Conservation (phyloP, 2,888 invertebrate genomes). For the Mythimna vitellina region DNA sequence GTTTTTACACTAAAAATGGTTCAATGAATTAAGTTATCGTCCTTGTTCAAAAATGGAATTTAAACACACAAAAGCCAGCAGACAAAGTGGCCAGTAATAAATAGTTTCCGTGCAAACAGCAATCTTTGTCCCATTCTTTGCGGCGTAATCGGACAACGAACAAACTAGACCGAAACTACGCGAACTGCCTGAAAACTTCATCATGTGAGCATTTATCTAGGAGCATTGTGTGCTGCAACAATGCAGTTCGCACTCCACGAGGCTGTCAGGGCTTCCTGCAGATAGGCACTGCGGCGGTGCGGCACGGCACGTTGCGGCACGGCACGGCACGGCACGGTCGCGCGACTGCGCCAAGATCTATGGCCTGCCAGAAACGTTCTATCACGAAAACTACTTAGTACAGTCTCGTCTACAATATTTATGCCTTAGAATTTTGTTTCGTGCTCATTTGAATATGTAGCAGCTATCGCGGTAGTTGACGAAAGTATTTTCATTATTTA, state of each 20-base stretch:
- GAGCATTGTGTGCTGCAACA: slow-evolving; percentile 59
- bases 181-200: slow-evolving; percentile 55
- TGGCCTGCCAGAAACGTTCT: slow-evolving; percentile 59
- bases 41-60: slow-evolving; percentile 21
- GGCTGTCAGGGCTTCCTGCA: slow-evolving; percentile 64
- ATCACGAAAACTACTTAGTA: slow-evolving; percentile 57
- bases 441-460: slow-evolving; percentile 59
- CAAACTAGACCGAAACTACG: slow-evolving; percentile 54
- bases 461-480: slow-evolving; percentile 52
- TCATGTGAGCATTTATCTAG: slow-evolving; percentile 60
- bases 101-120: slow-evolving; percentile 40
- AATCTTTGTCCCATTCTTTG: slow-evolving; percentile 58
- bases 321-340: slow-evolving; percentile 21
- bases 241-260: slow-evolving; percentile 64
- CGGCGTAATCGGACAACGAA: slow-evolving; percentile 47
- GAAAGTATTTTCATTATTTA: slow-evolving; percentile 62
- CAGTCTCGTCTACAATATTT: slow-evolving; percentile 54
- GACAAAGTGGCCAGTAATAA: slow-evolving; percentile 37
- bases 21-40: not conserved
- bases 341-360: slow-evolving; percentile 49
- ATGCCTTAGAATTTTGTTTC: slow-evolving; percentile 56
- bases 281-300: slow-evolving; percentile 62
- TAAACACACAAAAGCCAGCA: slow-evolving; percentile 17
- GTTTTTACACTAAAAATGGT: not conserved
- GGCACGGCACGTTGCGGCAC: slow-evolving; percentile 33